These are phyloP conservation scores for Chrosomus eos DNA, from an alignment of 2,797 vertebrate species.

Conservation along the genomic window DNA sequence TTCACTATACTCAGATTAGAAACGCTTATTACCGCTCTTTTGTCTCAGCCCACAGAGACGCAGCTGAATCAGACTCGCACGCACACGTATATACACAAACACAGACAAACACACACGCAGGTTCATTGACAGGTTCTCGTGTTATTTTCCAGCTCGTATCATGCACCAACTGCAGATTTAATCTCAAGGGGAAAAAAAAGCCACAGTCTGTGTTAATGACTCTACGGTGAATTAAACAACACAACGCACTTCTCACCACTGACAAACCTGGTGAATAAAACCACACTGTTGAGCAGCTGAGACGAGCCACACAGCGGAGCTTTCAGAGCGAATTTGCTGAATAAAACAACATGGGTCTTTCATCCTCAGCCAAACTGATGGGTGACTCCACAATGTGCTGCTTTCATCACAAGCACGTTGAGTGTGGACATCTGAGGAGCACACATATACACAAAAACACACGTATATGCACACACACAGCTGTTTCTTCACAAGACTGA, in stretches of 20 bases:
- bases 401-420: slow-evolving; percentile 48
- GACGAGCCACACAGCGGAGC: slow-evolving; percentile 56
- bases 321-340: slow-evolving; percentile 57
- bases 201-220: background rate
- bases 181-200: slow-evolving; percentile 39
- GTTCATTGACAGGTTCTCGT: slow-evolving; percentile 23
- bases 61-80: slow-evolving; percentile 64
- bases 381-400: slow-evolving; percentile 57
- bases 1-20: slow-evolving; percentile 81
- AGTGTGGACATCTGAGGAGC: slow-evolving; percentile 50
- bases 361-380: slow-evolving; percentile 57
- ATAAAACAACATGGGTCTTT: slow-evolving; percentile 59
- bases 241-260: slow-evolving; percentile 25
- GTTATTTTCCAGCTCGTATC: slow-evolving; percentile 4
- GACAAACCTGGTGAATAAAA: slow-evolving; percentile 35
- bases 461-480: slow-evolving; percentile 4
- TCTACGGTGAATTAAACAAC: slow-evolving; percentile 33
- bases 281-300: slow-evolving; percentile 47
- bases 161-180: background rate
- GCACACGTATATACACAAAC: slow-evolving; percentile 57
- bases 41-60: slow-evolving; percentile 68
- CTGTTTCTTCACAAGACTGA: background rate
- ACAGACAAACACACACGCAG: slow-evolving; percentile 13
- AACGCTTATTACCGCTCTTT: slow-evolving; percentile 80
- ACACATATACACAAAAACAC: slow-evolving; percentile 14